Evolutionary conservation across 2,888 invertebrate species (phyloP).

Genomic region (Sericinus montela): DNA sequence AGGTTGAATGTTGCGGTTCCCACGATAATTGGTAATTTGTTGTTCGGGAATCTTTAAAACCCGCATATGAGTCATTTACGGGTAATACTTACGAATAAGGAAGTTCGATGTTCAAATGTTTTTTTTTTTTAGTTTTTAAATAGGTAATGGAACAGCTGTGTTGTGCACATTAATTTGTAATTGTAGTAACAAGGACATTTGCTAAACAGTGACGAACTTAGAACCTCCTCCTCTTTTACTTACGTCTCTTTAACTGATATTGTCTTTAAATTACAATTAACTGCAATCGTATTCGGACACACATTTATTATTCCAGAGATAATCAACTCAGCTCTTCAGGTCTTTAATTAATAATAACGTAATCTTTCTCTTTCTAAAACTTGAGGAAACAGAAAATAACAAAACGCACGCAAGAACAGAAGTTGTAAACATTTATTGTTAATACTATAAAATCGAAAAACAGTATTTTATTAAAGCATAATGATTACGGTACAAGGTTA

Average conservation of each 20-base stretch:
- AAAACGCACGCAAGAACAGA: constrained; percentile 14
- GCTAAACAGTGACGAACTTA: no score
- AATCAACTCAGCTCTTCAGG: no score
- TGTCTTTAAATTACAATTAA: no score
- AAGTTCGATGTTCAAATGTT: not conserved
- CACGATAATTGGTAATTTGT: constrained; percentile 12
- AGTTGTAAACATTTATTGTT: constrained; percentile 15
- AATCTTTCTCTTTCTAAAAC: constrained; percentile 11
- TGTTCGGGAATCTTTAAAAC: constrained; percentile 10
- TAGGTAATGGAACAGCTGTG: no score
- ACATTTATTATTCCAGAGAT: no score
- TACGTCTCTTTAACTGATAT: no score
- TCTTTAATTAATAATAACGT: constrained; percentile 15
- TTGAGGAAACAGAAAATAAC: constrained; percentile 9
- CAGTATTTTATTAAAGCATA: no score
- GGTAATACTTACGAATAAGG: not conserved
- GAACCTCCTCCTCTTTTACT: no score
- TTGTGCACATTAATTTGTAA: no score
- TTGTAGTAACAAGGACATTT: no score
- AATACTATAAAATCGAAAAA: not conserved
- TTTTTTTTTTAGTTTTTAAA: not conserved
- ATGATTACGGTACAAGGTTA: not conserved
- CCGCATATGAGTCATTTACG: constrained; percentile 7
- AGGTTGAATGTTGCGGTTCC: constrained; percentile 2
- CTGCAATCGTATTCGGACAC: no score